Conservation (phyloP, 1,140 invertebrate genomes). For the Aphaenogaster rudis region DNA sequence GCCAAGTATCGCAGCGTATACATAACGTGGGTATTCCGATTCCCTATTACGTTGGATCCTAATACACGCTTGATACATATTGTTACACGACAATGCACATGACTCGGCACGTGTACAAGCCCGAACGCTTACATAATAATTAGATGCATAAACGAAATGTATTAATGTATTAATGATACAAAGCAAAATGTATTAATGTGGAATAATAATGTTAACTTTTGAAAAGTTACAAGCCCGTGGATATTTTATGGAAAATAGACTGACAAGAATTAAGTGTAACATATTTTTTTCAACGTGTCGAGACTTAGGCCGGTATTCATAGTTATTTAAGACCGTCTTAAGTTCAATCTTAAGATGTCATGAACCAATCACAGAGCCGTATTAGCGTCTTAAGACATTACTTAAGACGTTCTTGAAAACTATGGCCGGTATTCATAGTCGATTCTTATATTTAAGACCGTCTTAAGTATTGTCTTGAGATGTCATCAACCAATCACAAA, state of each 20-base stretch:
- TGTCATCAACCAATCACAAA: too few species aligned
- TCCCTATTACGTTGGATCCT: slow-evolving; percentile 67
- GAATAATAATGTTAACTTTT: background rate
- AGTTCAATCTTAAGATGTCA: too few species aligned
- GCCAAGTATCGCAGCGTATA: slow-evolving; percentile 69
- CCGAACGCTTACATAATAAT: slow-evolving; percentile 63
- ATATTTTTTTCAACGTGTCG: background rate
- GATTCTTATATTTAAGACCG: too few species aligned
- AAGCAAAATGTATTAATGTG: background rate
- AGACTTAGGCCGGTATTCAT: background rate
- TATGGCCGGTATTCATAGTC: too few species aligned
- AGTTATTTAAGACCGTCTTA: too few species aligned
- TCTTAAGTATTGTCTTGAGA: too few species aligned
- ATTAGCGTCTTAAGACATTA: too few species aligned
- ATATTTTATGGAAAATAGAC: background rate
- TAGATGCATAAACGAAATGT: slow-evolving; percentile 22
- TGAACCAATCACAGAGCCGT: too few species aligned
- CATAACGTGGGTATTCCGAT: slow-evolving; percentile 61
- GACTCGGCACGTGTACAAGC: slow-evolving; percentile 59
- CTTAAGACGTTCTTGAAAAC: too few species aligned
- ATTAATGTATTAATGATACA: background rate
- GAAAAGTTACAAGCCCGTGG: background rate
- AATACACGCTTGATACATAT: slow-evolving; percentile 62
- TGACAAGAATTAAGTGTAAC: background rate
- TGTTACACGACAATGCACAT: slow-evolving; percentile 68